Evolutionary conservation across 2,888 invertebrate genomes (phyloP).

Genomic region (Timema cristinae): DNA sequence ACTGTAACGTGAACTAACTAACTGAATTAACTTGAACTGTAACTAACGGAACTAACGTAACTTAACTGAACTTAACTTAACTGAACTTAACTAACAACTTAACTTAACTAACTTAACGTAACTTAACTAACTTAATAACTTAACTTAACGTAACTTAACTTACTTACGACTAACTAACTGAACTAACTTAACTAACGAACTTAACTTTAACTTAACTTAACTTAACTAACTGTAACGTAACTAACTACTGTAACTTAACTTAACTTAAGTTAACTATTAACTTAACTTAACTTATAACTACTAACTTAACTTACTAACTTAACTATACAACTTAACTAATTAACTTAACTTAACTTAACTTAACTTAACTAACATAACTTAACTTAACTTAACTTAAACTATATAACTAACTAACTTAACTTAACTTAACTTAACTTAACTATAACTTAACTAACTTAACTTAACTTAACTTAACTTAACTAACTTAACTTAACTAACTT

Average conservation of each 20-base stretch:
- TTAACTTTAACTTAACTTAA: slow-evolving; percentile 26
- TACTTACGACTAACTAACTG: slow-evolving; percentile 35
- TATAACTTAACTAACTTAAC: too few relatives aligned
- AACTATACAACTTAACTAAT: slow-evolving; percentile 34
- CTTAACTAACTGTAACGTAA: slow-evolving; percentile 31
- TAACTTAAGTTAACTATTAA: neutral
- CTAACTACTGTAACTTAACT: slow-evolving; percentile 23
- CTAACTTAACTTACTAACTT: slow-evolving; percentile 32
- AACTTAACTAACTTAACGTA: slow-evolving; percentile 31
- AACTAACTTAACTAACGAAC: slow-evolving; percentile 34
- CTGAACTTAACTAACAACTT: slow-evolving; percentile 31
- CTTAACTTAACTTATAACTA: too few relatives aligned
- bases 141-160: slow-evolving; percentile 34
- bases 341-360: slow-evolving; percentile 20
- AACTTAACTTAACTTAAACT: too few relatives aligned
- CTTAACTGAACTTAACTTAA: slow-evolving; percentile 27
- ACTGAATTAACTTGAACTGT: too few relatives aligned
- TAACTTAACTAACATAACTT: too few relatives aligned
- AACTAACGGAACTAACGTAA: neutral
- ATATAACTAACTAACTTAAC: slow-evolving; percentile 27
- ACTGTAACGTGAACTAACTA: too few relatives aligned
- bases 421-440: slow-evolving; percentile 28
- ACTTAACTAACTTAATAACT: slow-evolving; percentile 27
- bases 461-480: too few relatives aligned
- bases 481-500: too few relatives aligned